phyloP scores from a whole-genome alignment of 2,888 invertebrate genomes.

The Aphodius granarius region DNA sequence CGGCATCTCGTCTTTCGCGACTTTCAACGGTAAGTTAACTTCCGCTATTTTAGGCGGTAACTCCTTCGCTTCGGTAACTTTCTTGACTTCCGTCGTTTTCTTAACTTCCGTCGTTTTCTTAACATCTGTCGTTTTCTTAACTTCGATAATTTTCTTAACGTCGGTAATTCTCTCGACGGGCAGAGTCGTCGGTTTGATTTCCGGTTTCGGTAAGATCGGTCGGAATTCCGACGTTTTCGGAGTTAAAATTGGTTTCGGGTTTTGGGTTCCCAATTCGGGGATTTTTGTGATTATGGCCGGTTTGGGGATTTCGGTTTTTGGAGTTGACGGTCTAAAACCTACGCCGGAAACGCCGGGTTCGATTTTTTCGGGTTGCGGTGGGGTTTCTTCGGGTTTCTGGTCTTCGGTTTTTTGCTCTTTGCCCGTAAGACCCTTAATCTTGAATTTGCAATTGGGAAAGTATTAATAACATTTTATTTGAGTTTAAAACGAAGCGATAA shows the following conservation, averaged over 20 bases:
- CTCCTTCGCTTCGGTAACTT: neutral
- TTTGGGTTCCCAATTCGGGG: no score
- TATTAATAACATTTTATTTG: neutral
- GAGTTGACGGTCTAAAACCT: neutral
- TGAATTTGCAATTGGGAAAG: slow-evolving; percentile 10
- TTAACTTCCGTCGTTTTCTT: neutral
- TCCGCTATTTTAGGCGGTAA: neutral
- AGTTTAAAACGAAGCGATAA: no score
- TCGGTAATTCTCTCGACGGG: neutral
- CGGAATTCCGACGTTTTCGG: neutral
- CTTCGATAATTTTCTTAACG: neutral
- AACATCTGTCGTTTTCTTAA: neutral
- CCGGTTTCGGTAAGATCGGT: neutral
- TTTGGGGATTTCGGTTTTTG: neutral
- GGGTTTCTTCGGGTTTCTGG: slow-evolving; percentile 16
- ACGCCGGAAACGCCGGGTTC: slow-evolving; percentile 23
- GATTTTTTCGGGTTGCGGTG: slow-evolving; percentile 28
- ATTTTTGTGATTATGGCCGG: neutral
- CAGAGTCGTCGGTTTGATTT: no score
- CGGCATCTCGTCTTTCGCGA: neutral
- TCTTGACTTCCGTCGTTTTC: neutral
- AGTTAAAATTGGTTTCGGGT: neutral
- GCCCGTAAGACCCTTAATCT: slow-evolving; percentile 50
- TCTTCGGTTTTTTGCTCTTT: slow-evolving; percentile 30
- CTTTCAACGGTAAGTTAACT: neutral